Base-by-base conservation (phyloP, 2,888 invertebrate genomes). In the Drosophila mayaguana region DNA sequence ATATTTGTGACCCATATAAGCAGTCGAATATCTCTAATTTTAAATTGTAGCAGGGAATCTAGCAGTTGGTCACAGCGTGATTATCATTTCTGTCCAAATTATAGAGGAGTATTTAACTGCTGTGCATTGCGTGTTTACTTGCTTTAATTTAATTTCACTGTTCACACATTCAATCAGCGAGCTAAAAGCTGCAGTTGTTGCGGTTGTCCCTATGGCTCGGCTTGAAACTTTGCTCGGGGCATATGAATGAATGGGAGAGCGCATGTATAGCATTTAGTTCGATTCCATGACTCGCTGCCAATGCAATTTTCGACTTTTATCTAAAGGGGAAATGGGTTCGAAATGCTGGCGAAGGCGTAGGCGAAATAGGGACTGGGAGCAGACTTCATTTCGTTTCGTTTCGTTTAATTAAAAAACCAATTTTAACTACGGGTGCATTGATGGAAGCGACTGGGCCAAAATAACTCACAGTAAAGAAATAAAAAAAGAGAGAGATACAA, bases 321-420 rank as follows among this genome's bases (percentile, higher is more conserved):
- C 75, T 74, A 28, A 42, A 53, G 46, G 62, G 46, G 34, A 72
- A 40, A 62, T 60, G 51, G 56, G 38, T 53, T 53, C 28, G 20
- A 56, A 34, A 5, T 25, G 36, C 12, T n/a, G 36, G n/a, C 2
- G 28, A 34, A 16, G 63, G 51, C n/a, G 22, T 18, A 40, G 18
- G 42, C 8, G 56, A 25, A 56, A 53, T 32, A 59, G 54, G 55
- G 45, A 60, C 14, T 25, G 36, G 36, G 8, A 22, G 28, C 50
- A 48, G n/a, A 78, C 63, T 77, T 67, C 64, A 67, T 72, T 75
- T 64, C 65, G 67, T 80, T 84, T 84, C 71, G 69, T 78, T 78
- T 67, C 63, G 74, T 81, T 85, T 85, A 85, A 85, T 85, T 85
- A 85, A 85, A 89, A 85, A 82, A 75, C 71, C 88, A 80, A 89